These are phyloP conservation scores for Chelonus formosanus DNA, from an alignment of 2,888 invertebrate species.

Conservation along the genomic window DNA sequence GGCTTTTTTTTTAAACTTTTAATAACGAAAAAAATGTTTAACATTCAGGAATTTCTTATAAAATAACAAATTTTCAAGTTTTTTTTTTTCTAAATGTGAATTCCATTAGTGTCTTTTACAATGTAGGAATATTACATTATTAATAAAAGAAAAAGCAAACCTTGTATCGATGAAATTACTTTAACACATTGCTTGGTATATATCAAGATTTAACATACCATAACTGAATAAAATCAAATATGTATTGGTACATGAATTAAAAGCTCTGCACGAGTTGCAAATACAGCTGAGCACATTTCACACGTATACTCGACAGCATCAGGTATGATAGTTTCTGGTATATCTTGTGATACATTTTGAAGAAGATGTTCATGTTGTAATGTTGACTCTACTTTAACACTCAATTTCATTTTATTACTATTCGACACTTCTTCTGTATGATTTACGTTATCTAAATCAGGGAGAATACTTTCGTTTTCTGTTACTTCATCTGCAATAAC, in stretches of 20 bases:
- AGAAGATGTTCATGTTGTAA: constrained; percentile 45
- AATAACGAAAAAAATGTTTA: too few species aligned
- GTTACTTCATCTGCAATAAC: constrained; percentile 41
- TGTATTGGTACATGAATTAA: constrained; percentile 84
- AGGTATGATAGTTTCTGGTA: constrained; percentile 67
- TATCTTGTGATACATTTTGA: constrained; percentile 59
- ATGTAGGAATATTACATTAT: neutral
- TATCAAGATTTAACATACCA: constrained; percentile 23
- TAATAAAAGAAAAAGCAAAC: constrained; percentile 19
- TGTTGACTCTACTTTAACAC: constrained; percentile 59
- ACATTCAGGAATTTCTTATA: too few species aligned
- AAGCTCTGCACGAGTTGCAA: constrained; percentile 77
- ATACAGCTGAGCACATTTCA: constrained; percentile 83
- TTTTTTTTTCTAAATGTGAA: neutral
- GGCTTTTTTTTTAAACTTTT: too few species aligned
- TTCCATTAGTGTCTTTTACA: too few species aligned
- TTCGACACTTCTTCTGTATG: constrained; percentile 43
- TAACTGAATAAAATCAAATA: constrained; percentile 70
- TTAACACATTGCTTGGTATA: neutral
- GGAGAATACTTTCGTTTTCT: constrained; percentile 53
- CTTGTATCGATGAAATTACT: constrained; percentile 14
- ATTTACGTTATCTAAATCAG: constrained; percentile 49
- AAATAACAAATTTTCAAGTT: neutral
- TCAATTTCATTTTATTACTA: constrained; percentile 52
- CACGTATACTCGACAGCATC: constrained; percentile 75